Percentiles rank a stretch among this genome's conserved stretches.
phyloP scores from a whole-genome alignment of 2,113 vertebrate species.

The Okapia johnstoni region DNA sequence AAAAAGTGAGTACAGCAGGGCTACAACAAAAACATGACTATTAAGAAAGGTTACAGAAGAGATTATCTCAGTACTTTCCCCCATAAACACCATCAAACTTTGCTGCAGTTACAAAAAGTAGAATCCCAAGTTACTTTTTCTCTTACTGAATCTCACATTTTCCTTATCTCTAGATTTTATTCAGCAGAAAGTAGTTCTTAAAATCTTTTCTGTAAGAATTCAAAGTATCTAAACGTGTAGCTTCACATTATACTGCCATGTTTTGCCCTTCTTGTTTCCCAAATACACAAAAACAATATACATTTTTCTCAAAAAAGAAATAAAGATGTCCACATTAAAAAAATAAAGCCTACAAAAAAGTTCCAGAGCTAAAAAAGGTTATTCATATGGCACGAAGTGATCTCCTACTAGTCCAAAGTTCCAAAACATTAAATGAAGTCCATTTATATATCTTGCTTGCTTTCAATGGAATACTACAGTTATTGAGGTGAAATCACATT shows the following conservation, averaged over 20 bases:
- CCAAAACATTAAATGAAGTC: constrained; percentile 77
- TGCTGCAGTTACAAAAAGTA: constrained; percentile 67
- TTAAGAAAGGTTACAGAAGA: constrained; percentile 80
- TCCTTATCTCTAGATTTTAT: constrained; percentile 54
- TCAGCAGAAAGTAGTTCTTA: constrained; percentile 66
- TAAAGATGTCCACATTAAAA: constrained; percentile 87
- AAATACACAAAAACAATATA: constrained; percentile 83
- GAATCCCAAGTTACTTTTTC: constrained; percentile 68
- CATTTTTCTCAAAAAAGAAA: constrained; percentile 84
- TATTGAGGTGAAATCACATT: constrained; percentile 79
- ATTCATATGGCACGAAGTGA: constrained; percentile 83
- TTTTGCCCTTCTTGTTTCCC: constrained; percentile 81
- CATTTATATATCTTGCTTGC: constrained; percentile 74
- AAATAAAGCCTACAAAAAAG: constrained; percentile 90
- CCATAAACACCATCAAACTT: constrained; percentile 56
- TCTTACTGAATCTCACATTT: constrained; percentile 62
- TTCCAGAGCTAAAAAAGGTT: constrained; percentile 85
- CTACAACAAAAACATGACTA: constrained; percentile 77
- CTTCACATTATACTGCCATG: constrained; percentile 83
- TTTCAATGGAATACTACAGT: constrained; percentile 76
- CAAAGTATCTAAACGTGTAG: constrained; percentile 81
- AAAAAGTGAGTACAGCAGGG: constrained; percentile 74
- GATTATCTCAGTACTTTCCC: constrained; percentile 61
- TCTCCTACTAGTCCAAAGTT: constrained; percentile 82
- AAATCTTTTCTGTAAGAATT: constrained; percentile 80